These are phyloP conservation scores for Lindbergichthys nudifrons DNA, from an alignment of 2,797 vertebrate genomes.

Conservation along the genomic window DNA sequence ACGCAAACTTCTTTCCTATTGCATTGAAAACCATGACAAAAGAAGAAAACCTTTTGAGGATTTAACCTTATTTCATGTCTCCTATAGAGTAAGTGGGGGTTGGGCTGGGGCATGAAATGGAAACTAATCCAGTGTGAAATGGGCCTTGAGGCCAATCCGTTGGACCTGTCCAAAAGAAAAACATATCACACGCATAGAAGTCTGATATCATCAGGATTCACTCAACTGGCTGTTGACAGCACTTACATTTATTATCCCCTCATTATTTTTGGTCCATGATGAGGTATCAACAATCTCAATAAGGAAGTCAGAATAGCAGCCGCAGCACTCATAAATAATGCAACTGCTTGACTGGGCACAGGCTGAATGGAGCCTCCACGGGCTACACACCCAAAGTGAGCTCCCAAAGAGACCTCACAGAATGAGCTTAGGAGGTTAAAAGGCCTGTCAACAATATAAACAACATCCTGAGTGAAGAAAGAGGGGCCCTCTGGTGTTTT, in stretches of 20 bases:
- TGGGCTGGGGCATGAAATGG: constrained; percentile 66
- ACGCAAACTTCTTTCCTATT: constrained; percentile 55
- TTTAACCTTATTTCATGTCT: constrained; percentile 69
- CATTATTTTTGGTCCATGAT: constrained; percentile 78
- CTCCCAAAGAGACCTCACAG: constrained; percentile 80
- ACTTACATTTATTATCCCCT: constrained; percentile 77
- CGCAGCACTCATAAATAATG: constrained; percentile 85
- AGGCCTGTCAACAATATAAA: constrained; percentile 82
- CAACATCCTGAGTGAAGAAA: constrained; percentile 70
- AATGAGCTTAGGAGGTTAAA: constrained; percentile 81
- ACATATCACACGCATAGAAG: constrained; percentile 65
- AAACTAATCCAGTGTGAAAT: constrained; percentile 82
- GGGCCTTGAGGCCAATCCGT: constrained; percentile 69
- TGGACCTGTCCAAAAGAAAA: constrained; percentile 70
- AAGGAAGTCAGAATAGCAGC: constrained; percentile 71
- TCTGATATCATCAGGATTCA: constrained; percentile 68
- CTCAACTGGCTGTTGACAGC: constrained; percentile 80
- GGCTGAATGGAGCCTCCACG: constrained; percentile 78
- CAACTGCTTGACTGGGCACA: constrained; percentile 77
- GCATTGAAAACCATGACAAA: constrained; percentile 64
- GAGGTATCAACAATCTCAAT: constrained; percentile 80
- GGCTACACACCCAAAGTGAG: constrained; percentile 71
- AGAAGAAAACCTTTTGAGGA: constrained; percentile 62
- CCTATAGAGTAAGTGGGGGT: constrained; percentile 45
- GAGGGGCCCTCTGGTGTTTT: constrained; percentile 66